These are phyloP conservation scores for Spodoptera frugiperda DNA, from an alignment of 1,140 invertebrate species.

Conservation along the genomic window DNA sequence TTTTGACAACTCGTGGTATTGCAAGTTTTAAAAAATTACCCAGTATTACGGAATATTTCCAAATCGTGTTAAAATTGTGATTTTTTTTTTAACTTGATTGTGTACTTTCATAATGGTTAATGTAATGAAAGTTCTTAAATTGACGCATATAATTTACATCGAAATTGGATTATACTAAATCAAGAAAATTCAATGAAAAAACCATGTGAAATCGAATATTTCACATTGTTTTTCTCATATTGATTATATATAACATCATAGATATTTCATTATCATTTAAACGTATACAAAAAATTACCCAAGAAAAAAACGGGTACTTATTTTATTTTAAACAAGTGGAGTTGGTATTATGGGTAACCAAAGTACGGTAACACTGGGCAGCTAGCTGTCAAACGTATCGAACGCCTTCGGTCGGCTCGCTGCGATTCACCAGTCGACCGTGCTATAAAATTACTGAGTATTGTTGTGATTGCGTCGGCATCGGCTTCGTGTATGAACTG, in stretches of 20 bases:
- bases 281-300: no score
- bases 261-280: no score
- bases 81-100: no score
- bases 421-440: slow-evolving; percentile 57
- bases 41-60: background rate
- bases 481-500: slow-evolving; percentile 60
- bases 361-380: slow-evolving; percentile 51
- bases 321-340: background rate
- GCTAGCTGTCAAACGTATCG: slow-evolving; percentile 77
- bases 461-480: slow-evolving; percentile 69
- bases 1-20: slow-evolving; percentile 11
- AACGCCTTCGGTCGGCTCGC: slow-evolving; percentile 68
- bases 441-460: slow-evolving; percentile 68
- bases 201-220: no score
- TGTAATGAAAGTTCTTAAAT: no score
- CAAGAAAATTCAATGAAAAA: no score
- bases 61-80: background rate
- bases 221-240: no score
- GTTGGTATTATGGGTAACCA: background rate
- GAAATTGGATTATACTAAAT: no score
- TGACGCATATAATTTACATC: no score
- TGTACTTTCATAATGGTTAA: no score
- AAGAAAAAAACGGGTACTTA: background rate
- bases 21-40: background rate
- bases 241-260: no score